A percentile compares a stretch with the other conserved stretches of the same genome.
These are phyloP conservation scores for Aphidoletes aphidimyza DNA, from an alignment of 2,888 invertebrate genomes.

Conservation along the genomic window DNA sequence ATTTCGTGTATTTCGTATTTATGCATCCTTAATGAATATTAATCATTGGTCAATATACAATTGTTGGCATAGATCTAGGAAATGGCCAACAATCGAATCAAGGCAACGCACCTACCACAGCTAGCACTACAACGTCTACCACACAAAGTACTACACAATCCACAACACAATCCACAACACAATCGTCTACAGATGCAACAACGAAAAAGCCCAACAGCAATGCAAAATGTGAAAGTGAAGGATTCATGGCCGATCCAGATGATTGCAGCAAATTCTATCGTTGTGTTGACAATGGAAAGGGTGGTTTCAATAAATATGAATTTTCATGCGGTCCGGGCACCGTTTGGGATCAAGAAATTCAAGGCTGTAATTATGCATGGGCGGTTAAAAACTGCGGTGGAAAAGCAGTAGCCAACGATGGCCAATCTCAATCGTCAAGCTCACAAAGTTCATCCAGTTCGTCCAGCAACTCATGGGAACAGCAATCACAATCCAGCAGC, in stretches of 20 bases:
- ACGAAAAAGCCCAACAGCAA: slow-evolving; percentile 55
- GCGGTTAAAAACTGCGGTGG: slow-evolving; percentile 67
- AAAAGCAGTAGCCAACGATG: slow-evolving; percentile 76
- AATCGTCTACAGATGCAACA: too few species aligned
- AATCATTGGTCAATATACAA: background rate
- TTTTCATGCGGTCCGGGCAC: slow-evolving; percentile 77
- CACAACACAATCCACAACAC: slow-evolving; percentile 54
- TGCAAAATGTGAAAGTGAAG: slow-evolving; percentile 67
- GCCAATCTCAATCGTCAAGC: slow-evolving; percentile 71
- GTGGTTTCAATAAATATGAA: slow-evolving; percentile 70
- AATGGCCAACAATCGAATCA: slow-evolving; percentile 56
- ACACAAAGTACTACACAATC: too few species aligned
- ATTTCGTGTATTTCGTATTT: background rate
- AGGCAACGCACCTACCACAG: slow-evolving; percentile 56
- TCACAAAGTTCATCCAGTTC: slow-evolving; percentile 67
- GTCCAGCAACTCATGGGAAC: slow-evolving; percentile 37
- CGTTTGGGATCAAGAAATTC: slow-evolving; percentile 77
- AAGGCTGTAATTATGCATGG: slow-evolving; percentile 76
- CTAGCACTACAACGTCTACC: slow-evolving; percentile 55
- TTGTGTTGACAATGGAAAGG: slow-evolving; percentile 74
- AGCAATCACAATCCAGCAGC: background rate
- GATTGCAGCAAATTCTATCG: slow-evolving; percentile 81
- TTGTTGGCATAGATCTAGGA: slow-evolving; percentile 55
- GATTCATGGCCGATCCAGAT: slow-evolving; percentile 75
- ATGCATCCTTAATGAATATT: background rate